phyloP scores from a whole-genome alignment of 2,113 vertebrate genomes.

The Caloenas nicobarica region DNA sequence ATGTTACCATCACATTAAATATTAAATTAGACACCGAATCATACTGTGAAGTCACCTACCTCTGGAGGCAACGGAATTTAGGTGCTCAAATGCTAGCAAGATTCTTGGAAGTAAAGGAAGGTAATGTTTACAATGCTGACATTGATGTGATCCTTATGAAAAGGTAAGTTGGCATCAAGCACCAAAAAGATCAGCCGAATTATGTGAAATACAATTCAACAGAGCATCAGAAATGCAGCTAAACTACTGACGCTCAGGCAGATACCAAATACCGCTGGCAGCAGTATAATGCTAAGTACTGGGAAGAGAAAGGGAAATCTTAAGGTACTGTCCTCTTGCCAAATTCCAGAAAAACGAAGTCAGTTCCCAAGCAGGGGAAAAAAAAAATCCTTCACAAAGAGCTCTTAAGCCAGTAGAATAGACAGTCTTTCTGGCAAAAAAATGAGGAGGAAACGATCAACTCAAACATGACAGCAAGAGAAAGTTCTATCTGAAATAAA shows the following conservation, averaged over 20 bases:
- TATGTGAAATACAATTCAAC: not conserved
- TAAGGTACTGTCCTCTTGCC: conserved; percentile 27
- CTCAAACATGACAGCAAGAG: not conserved
- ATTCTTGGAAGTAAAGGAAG: not conserved
- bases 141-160: not conserved
- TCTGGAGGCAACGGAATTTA: not conserved
- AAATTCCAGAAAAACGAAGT: conserved; percentile 43
- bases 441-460: not conserved
- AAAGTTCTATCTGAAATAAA: conserved; percentile 43
- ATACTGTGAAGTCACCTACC: not conserved
- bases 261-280: not conserved
- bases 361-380: not conserved
- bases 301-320: conserved; percentile 11
- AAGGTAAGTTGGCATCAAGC: not conserved
- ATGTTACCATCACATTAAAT: not conserved
- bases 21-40: not conserved
- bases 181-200: not conserved
- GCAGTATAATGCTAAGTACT: not conserved
- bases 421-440: not conserved
- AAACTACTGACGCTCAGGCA: not conserved
- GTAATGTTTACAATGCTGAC: not conserved
- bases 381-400: conserved; percentile 17
- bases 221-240: not conserved
- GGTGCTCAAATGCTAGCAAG: not conserved
- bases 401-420: conserved; percentile 3